A percentile compares a stretch with the other conserved stretches of the same genome.
Conservation (phyloP, 2,797 vertebrate genomes). For the Xyrichtys novacula region DNA sequence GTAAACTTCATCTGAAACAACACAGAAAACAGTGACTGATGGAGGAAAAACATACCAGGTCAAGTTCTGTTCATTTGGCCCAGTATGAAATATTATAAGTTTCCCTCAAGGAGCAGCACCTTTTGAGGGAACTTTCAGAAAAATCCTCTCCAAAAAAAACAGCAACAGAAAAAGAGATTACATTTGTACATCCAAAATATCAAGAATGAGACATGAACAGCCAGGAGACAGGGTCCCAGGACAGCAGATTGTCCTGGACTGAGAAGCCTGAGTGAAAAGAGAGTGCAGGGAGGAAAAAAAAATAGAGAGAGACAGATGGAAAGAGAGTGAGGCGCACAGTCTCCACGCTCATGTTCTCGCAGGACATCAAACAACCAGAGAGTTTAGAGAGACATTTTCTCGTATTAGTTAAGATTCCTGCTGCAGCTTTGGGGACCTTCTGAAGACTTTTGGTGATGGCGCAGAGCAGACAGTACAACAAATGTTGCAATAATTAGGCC, state of each 20-base stretch:
- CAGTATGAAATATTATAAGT: not conserved
- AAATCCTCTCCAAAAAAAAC: not conserved
- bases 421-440: slow-evolving; percentile 5
- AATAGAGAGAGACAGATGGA: not conserved
- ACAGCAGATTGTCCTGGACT: not conserved
- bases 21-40: not conserved
- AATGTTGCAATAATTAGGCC: not conserved
- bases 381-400: not conserved
- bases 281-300: not conserved
- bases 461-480: not conserved
- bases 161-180: not conserved
- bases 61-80: not conserved
- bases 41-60: not conserved
- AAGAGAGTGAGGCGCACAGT: not conserved
- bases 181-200: not conserved
- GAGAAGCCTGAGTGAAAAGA: not conserved
- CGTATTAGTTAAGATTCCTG: not conserved
- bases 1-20: not conserved
- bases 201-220: not conserved
- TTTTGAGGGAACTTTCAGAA: not conserved
- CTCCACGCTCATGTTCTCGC: not conserved
- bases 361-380: slow-evolving; percentile 1
- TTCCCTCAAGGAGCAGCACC: too few species aligned
- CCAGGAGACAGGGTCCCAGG: not conserved
- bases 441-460: not conserved